Evolutionary conservation across 2,888 invertebrate genomes (phyloP).

Genomic region (Myopa testacea): DNA sequence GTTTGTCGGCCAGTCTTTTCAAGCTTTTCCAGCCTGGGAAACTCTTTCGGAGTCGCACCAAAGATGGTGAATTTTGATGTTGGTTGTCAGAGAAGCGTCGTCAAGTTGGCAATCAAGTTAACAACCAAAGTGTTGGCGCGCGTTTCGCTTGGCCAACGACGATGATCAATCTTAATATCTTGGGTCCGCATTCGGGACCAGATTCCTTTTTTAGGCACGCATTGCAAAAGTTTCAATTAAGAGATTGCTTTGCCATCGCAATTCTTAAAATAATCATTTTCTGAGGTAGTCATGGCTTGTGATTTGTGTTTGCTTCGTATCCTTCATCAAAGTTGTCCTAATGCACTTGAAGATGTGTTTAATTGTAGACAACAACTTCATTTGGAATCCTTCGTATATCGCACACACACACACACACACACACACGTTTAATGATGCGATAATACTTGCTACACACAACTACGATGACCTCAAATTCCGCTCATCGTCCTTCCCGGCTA

Average conservation of each 20-base stretch:
- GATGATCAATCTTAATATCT: slow-evolving; percentile 31
- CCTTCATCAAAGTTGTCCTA: not conserved
- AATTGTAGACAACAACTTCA: not conserved
- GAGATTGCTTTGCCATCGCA: too few species aligned
- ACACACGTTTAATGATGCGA: slow-evolving; percentile 50
- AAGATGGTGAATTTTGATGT: slow-evolving; percentile 9
- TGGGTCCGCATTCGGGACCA: not conserved
- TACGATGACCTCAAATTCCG: slow-evolving; percentile 1
- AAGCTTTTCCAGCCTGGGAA: slow-evolving; percentile 10
- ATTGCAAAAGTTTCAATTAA: not conserved
- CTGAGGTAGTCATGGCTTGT: too few species aligned
- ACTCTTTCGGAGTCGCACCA: slow-evolving; percentile 4
- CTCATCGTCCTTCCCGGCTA: not conserved
- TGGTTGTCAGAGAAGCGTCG: slow-evolving; percentile 4
- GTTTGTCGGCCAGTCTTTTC: not conserved
- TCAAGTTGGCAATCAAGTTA: not conserved
- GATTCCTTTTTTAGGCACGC: not conserved
- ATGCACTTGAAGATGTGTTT: not conserved
- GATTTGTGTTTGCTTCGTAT: too few species aligned
- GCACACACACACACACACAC: slow-evolving; percentile 30
- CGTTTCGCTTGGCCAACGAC: slow-evolving; percentile 18
- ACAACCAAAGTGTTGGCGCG: slow-evolving; percentile 28
- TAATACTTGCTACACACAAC: slow-evolving; percentile 40
- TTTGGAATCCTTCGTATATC: slow-evolving; percentile 17
- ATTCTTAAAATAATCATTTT: too few species aligned